Evolutionary conservation across 2,888 invertebrate species (phyloP).

Genomic region (Brachypterus glaber): DNA sequence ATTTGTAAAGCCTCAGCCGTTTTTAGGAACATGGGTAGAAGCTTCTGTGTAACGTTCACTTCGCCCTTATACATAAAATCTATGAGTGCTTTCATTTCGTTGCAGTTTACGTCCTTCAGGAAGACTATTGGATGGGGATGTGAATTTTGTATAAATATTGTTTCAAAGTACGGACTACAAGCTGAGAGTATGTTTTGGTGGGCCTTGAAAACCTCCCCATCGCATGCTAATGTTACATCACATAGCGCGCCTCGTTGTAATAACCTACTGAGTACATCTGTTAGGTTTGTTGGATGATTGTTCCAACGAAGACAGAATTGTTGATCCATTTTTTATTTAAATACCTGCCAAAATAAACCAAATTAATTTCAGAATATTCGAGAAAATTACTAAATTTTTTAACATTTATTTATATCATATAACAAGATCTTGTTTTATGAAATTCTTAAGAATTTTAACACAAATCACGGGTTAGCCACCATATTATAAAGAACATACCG

Average conservation of each 20-base stretch:
- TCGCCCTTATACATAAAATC: constrained; percentile 87
- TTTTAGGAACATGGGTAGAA: constrained; percentile 82
- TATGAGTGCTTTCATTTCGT: constrained; percentile 80
- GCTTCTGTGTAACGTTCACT: constrained; percentile 78
- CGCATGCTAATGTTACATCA: constrained; percentile 88
- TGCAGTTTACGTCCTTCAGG: constrained; percentile 82
- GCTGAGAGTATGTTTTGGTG: constrained; percentile 90
- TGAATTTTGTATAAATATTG: constrained; percentile 76
- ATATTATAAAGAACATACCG: too few species aligned
- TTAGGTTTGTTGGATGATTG: constrained; percentile 86
- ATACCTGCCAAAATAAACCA: constrained; percentile 10
- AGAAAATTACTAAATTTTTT: too few species aligned
- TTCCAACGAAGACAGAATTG: constrained; percentile 93
- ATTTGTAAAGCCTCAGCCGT: constrained; percentile 88
- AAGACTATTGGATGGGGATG: constrained; percentile 90
- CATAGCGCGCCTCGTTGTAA: constrained; percentile 82
- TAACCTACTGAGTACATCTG: constrained; percentile 80
- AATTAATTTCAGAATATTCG: too few species aligned
- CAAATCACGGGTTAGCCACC: too few species aligned
- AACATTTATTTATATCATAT: too few species aligned
- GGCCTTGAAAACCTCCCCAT: constrained; percentile 83
- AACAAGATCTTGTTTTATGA: too few species aligned
- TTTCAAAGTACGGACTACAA: constrained; percentile 91
- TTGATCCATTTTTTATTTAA: constrained; percentile 45
- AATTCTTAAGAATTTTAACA: too few species aligned